phyloP scores from a whole-genome alignment of 2,888 invertebrate species.

The Oscheius sp. region DNA sequence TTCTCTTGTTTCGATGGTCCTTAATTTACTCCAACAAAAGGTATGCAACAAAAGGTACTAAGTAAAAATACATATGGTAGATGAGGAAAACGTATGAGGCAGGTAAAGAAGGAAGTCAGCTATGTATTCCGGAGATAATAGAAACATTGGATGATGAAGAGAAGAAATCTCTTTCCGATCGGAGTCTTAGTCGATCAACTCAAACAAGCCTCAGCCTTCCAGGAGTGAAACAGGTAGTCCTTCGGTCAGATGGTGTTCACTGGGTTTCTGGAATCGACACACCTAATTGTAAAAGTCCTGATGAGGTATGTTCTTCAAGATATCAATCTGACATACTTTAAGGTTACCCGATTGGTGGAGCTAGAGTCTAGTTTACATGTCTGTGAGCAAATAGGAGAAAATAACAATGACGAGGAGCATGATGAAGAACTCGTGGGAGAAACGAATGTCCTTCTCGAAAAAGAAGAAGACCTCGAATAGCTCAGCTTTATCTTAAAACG shows the following conservation, averaged over 20 bases:
- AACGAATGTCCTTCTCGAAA: conserved; percentile 44
- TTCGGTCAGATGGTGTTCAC: conserved; percentile 61
- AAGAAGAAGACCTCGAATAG: conserved; percentile 26
- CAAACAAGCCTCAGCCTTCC: conserved; percentile 58
- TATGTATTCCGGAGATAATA: conserved; percentile 22
- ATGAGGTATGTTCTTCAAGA: conserved; percentile 49
- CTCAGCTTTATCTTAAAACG: background rate
- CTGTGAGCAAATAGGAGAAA: conserved; percentile 53
- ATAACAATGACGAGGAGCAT: conserved; percentile 47
- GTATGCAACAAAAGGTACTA: no score
- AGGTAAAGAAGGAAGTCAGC: conserved; percentile 33
- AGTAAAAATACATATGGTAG: no score
- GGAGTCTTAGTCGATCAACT: conserved; percentile 48
- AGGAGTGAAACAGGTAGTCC: conserved; percentile 52
- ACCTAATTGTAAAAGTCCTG: conserved; percentile 51
- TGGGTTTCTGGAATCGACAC: conserved; percentile 47
- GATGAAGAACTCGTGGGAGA: conserved; percentile 41
- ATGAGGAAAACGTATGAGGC: conserved; percentile 61
- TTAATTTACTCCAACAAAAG: conserved; percentile 56
- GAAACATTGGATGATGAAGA: conserved; percentile 36
- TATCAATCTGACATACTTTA: background rate
- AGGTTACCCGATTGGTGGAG: conserved; percentile 48
- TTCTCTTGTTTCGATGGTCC: conserved; percentile 60
- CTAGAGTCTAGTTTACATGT: conserved; percentile 50
- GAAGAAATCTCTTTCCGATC: conserved; percentile 34